A percentile compares a stretch with the other conserved stretches of the same genome.
phyloP scores from a whole-genome alignment of 2,888 invertebrate genomes.

The Nematopogon swammerdamellus region DNA sequence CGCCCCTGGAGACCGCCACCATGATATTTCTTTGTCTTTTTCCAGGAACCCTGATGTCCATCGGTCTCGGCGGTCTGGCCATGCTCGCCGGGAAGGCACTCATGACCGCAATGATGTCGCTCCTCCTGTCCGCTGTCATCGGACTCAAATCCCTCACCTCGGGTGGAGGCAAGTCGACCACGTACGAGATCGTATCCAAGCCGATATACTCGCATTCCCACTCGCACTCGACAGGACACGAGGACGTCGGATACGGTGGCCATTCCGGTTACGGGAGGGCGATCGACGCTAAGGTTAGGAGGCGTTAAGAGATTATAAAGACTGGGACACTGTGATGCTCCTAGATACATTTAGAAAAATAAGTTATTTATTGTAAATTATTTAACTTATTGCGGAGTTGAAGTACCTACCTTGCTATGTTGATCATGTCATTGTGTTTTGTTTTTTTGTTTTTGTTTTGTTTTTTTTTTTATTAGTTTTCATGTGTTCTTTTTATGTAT shows the following conservation, averaged over 20 bases:
- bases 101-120: constrained; percentile 77
- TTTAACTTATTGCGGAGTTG: constrained; percentile 5
- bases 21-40: too few species aligned
- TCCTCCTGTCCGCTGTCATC: constrained; percentile 72
- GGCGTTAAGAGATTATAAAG: constrained; percentile 17
- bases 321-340: too few species aligned
- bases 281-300: constrained; percentile 22
- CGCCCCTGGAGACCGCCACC: too few species aligned
- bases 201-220: constrained; percentile 70
- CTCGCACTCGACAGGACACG: constrained; percentile 57
- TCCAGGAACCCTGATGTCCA: constrained; percentile 68
- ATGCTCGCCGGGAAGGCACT: constrained; percentile 79
- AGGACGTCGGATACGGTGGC: constrained; percentile 50
- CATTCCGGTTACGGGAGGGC: constrained; percentile 53
- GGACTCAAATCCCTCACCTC: constrained; percentile 69
- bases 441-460: constrained; percentile 3
- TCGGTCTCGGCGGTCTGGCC: constrained; percentile 73
- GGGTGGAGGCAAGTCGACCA: constrained; percentile 69
- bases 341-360: background rate
- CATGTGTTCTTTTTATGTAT: constrained; percentile 2
- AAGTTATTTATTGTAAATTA: constrained; percentile 3
- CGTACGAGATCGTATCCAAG: constrained; percentile 82
- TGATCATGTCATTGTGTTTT: background rate
- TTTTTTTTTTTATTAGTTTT: constrained; percentile 1
- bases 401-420: background rate